Percentiles rank a stretch among this genome's conserved stretches.
Conservation (phyloP, 2,113 vertebrate genomes). For the Craseonycteris thonglongyai region DNA sequence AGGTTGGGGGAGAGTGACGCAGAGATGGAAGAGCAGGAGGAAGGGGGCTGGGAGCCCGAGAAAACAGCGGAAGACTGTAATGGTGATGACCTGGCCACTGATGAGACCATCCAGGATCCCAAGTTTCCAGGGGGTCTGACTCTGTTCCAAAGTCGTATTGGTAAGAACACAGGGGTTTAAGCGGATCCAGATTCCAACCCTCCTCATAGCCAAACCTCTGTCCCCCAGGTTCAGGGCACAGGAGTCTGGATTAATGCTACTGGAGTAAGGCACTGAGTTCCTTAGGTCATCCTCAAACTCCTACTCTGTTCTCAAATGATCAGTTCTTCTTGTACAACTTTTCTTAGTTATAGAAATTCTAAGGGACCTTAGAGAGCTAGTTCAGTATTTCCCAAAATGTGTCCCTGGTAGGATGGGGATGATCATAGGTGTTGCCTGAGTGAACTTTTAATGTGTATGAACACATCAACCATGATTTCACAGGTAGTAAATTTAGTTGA, state of each 20-base stretch:
- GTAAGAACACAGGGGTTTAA: conserved; percentile 50
- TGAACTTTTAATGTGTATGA: not conserved
- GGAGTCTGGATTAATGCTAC: not conserved
- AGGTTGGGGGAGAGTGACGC: conserved; percentile 63
- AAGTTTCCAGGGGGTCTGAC: conserved; percentile 23
- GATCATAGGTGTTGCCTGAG: not conserved
- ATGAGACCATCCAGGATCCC: not conserved
- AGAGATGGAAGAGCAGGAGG: conserved; percentile 66
- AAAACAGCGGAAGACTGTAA: conserved; percentile 18
- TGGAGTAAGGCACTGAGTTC: not conserved
- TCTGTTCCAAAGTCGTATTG: conserved; percentile 68
- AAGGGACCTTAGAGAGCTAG: not conserved
- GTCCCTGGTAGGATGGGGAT: not conserved
- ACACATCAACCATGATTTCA: not conserved
- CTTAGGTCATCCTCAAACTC: not conserved
- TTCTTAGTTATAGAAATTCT: conserved; percentile 1
- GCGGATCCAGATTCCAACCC: not conserved
- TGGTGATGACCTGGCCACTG: not conserved
- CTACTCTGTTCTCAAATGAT: not conserved
- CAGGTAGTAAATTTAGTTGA: not conserved
- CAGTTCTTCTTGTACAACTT: not conserved
- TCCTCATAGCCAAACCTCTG: not conserved
- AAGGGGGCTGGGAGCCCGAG: conserved; percentile 61
- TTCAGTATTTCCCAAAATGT: not conserved
- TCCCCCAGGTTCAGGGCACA: not conserved